These are phyloP conservation scores for Sesamia inferens DNA, from an alignment of 2,888 invertebrate genomes.

Conservation along the genomic window DNA sequence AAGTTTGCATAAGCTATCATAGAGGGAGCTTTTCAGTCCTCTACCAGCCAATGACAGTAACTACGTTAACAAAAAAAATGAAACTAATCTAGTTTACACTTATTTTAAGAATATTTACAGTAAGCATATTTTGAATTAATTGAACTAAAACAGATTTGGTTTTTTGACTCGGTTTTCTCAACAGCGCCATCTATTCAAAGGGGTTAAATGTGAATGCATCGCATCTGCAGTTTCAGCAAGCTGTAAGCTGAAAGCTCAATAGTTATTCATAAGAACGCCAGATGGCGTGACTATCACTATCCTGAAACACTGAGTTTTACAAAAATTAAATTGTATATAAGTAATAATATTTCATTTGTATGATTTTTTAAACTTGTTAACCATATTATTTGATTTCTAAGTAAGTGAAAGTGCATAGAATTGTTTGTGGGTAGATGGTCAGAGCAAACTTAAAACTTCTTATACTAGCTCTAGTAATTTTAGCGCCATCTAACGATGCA, in stretches of 20 bases:
- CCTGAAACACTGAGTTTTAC: neutral
- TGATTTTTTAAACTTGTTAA: neutral
- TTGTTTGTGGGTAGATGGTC: neutral
- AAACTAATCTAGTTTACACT: neutral
- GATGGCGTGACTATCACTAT: constrained; percentile 15
- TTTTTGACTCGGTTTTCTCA: neutral
- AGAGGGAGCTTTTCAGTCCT: constrained; percentile 2
- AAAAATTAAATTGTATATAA: neutral
- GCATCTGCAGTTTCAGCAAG: constrained; percentile 2
- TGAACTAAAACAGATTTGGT: neutral
- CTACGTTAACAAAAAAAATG: no score
- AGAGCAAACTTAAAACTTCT: neutral
- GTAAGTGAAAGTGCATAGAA: neutral
- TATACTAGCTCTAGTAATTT: neutral
- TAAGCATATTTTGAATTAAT: no score
- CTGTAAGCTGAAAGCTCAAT: constrained; percentile 9
- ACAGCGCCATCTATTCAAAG: constrained; percentile 12
- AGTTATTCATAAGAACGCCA: neutral
- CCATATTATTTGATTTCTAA: neutral
- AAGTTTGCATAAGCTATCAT: neutral
- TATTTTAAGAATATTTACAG: neutral
- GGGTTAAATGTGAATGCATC: constrained; percentile 12
- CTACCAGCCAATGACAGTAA: no score
- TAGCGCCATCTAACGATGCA: constrained; percentile 23
- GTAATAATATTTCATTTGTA: neutral